These are phyloP conservation scores for Addax nasomaculatus DNA, from an alignment of 2,113 vertebrate species.

Conservation along the genomic window DNA sequence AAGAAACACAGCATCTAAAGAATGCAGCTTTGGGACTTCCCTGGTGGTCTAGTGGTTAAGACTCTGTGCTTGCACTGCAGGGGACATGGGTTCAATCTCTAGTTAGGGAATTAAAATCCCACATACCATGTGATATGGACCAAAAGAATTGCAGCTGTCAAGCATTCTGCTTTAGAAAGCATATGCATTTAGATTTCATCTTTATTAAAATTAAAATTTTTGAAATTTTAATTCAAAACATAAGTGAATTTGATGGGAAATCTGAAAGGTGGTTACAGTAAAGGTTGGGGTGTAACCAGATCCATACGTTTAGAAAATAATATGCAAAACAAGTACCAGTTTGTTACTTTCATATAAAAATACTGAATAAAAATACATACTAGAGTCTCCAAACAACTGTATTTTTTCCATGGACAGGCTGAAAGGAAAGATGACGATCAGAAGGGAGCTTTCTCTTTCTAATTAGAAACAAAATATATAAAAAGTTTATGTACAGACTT, in stretches of 20 bases:
- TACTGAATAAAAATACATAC: not conserved
- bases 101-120: not conserved
- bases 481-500: not conserved
- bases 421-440: not conserved
- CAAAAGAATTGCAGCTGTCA: not conserved
- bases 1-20: not conserved
- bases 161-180: not conserved
- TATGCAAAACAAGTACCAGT: not conserved
- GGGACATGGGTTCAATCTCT: not conserved
- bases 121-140: not conserved
- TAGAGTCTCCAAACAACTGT: not conserved
- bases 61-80: not conserved
- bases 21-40: not conserved
- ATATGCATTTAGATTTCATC: not conserved
- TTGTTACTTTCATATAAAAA: not conserved
- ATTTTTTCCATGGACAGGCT: not conserved
- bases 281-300: not conserved
- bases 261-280: not conserved
- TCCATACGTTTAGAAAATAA: not conserved
- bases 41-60: not conserved
- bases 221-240: not conserved
- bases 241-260: not conserved
- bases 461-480: not conserved
- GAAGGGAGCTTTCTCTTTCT: not conserved
- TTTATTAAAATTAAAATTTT: not conserved